Evolutionary conservation across 2,888 invertebrate genomes (phyloP), one percentile per base, ranked within the genome.

Genomic region (Liodrosophila aerea): DNA sequence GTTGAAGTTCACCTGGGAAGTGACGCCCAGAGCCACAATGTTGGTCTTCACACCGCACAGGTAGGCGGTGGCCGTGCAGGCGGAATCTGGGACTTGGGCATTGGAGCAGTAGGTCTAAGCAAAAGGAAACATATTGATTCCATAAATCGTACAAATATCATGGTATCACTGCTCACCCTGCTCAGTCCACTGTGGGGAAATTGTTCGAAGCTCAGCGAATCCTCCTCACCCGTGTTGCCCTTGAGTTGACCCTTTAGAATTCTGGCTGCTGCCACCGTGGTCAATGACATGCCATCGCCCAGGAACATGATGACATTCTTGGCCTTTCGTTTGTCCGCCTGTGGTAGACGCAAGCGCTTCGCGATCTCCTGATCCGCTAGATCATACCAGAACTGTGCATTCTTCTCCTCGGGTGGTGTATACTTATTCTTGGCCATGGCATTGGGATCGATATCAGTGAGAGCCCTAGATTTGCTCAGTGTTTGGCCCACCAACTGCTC

Each of bases 261-360:
- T 70, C 94, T 90, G 5, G 94, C 92, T 1, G 94, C 94, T 5
- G 93, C 91, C 57, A 94, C 87, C 1, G 94, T 94, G 4, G 93
- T 90, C 54, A 94, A 87, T 8, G 94, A 93, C 94, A 95, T 94
- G 45, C 95, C 95, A 86, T 95, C 95, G 1, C 88, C 88, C 8
- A 88, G 46, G 49, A 88, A 88, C 40, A 88, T 64, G 4, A 88
- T 88, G 1, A 88, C 8, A 52, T 88, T 87, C 66, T 87, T 88
- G 4, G 87, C 87, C 49, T 51, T 66, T 8, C 83, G 60, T 0
- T 29, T 68, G 12, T 85, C 85, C 4, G 18, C 0, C 11, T 85
- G 75, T 0, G 84, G 83, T 1, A 31, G 45, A 1, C 49, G 62
- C 64, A 85, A 56, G 0, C 69, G 74, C 29, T 61, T 72, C 18